Percentiles rank a stretch among this genome's conserved stretches.
Conservation (phyloP, 92 coral and sea anemone species). For the Phymanthus crucifer region DNA sequence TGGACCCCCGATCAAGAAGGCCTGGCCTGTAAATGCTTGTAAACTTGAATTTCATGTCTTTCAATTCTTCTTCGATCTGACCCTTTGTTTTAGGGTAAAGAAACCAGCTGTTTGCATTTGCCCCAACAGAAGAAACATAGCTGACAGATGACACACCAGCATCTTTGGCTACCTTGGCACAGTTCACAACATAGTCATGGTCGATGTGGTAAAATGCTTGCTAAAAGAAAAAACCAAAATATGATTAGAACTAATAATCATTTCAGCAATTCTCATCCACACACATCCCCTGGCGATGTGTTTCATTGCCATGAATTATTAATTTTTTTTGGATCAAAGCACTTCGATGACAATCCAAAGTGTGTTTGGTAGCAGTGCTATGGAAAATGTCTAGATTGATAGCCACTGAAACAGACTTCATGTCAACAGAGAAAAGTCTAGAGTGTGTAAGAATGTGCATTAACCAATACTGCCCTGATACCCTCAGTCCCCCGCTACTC, state of each 20-base stretch:
- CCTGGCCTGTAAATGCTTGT: constrained; percentile 95
- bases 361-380: too few relatives aligned
- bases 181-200: constrained; percentile 85
- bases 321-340: too few relatives aligned
- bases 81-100: constrained; percentile 81
- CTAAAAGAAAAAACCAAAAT: constrained; percentile 33
- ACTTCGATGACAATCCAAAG: too few relatives aligned
- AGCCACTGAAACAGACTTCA: too few relatives aligned
- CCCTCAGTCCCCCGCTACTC: too few relatives aligned
- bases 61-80: constrained; percentile 86
- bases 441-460: too few relatives aligned
- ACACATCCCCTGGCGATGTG: too few relatives aligned
- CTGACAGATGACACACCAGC: constrained; percentile 61
- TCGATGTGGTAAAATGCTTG: constrained; percentile 82
- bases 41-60: constrained; percentile 58
- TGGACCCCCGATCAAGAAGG: constrained; percentile 73
- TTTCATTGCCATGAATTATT: too few relatives aligned
- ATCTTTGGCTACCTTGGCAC: constrained; percentile 88
- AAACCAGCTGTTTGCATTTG: constrained; percentile 72
- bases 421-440: too few relatives aligned
- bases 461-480: too few relatives aligned
- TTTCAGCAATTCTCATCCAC: too few relatives aligned
- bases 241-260: not conserved
- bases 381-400: too few relatives aligned
- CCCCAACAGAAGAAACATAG: constrained; percentile 73